Evolutionary conservation across 2,888 invertebrate species (phyloP).

Genomic region (Heteromurus nitidus): DNA sequence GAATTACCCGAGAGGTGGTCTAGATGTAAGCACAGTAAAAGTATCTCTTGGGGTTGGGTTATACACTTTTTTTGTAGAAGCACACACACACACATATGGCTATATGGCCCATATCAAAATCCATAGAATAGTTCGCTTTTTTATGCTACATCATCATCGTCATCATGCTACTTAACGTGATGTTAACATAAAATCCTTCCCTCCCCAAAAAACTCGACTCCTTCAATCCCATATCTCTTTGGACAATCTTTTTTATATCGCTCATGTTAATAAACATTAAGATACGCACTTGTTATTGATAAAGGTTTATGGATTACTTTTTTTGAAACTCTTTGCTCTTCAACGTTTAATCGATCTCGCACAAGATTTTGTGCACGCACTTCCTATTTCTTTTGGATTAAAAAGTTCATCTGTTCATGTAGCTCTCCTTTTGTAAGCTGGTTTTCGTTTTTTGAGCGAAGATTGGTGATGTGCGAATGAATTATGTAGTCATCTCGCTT

Average conservation of each 20-base stretch:
- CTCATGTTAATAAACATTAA: slow-evolving; percentile 5
- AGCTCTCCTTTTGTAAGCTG: too few species aligned
- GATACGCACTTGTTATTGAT: slow-evolving; percentile 11
- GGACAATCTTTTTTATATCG: not conserved
- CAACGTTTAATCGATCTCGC: not conserved
- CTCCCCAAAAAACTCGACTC: not conserved
- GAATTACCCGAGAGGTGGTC: slow-evolving; percentile 49
- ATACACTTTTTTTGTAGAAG: not conserved
- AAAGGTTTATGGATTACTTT: slow-evolving; percentile 13
- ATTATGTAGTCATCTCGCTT: too few species aligned
- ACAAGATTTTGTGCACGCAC: too few species aligned
- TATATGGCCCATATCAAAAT: not conserved
- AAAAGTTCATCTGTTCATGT: too few species aligned
- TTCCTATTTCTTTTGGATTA: not conserved
- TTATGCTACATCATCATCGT: not conserved
- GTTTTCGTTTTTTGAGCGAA: too few species aligned
- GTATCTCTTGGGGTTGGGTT: not conserved
- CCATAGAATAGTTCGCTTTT: not conserved
- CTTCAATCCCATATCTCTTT: not conserved
- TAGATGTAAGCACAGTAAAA: not conserved
- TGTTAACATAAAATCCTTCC: not conserved
- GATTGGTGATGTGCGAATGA: too few species aligned
- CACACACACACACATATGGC: not conserved
- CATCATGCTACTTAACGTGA: slow-evolving; percentile 4
- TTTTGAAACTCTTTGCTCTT: slow-evolving; percentile 5